Percentiles rank a stretch among this genome's conserved stretches.
These are phyloP conservation scores for Orussus abietinus DNA, from an alignment of 1,140 invertebrate species.

Conservation along the genomic window DNA sequence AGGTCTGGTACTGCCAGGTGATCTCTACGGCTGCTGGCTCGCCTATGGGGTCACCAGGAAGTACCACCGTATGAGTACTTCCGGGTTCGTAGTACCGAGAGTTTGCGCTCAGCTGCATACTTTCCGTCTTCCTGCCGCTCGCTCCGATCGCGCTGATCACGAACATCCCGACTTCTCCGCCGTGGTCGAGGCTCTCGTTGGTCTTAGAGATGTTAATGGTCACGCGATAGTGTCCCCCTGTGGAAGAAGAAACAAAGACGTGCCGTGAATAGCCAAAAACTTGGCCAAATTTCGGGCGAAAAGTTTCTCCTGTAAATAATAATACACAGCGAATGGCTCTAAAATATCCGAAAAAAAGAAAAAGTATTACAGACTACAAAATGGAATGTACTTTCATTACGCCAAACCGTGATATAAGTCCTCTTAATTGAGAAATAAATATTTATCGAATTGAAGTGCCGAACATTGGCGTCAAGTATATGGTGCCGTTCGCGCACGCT, in stretches of 20 bases:
- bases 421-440: no score
- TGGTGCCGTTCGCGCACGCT: no score
- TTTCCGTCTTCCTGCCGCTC: conserved; percentile 58
- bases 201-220: conserved; percentile 70
- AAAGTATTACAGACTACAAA: no score
- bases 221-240: conserved; percentile 72
- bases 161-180: conserved; percentile 74
- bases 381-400: no score
- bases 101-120: conserved; percentile 55
- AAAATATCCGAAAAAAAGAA: no score
- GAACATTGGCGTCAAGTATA: no score
- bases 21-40: conserved; percentile 63
- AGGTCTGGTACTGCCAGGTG: conserved; percentile 74
- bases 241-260: not conserved
- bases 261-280: not conserved
- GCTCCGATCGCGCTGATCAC: conserved; percentile 64
- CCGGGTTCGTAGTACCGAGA: conserved; percentile 68
- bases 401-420: no score
- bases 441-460: no score
- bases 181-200: conserved; percentile 65
- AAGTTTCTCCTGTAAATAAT: no score
- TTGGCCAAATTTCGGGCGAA: no score
- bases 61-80: conserved; percentile 62
- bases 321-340: no score
- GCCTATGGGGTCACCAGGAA: conserved; percentile 64